A percentile compares a stretch with the other conserved stretches of the same genome.
These are phyloP conservation scores for Thamnaconus septentrionalis DNA, from an alignment of 2,113 vertebrate species.

Conservation along the genomic window DNA sequence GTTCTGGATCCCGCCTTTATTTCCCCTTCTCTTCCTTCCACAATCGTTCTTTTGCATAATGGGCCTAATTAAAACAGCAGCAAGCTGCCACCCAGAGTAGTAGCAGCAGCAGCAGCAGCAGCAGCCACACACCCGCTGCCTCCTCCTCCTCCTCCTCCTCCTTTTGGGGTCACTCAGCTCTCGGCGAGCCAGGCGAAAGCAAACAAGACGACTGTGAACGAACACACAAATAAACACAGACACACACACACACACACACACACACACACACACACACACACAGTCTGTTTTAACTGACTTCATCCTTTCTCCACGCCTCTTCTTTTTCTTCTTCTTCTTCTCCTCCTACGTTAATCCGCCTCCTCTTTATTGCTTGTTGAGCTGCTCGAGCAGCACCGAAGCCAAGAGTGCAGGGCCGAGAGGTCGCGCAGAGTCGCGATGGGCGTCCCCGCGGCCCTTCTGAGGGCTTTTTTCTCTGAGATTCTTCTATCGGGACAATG, in stretches of 20 bases:
- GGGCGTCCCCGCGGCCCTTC: conserved; percentile 15
- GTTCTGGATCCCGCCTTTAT: conserved; percentile 51
- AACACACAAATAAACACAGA: not conserved
- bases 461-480: conserved; percentile 63
- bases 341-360: conserved; percentile 77
- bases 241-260: too few relatives aligned
- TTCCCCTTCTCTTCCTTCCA: conserved; percentile 51
- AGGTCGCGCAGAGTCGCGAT: conserved; percentile 67
- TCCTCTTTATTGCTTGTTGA: conserved; percentile 77
- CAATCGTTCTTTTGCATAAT: conserved; percentile 89
- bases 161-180: conserved; percentile 49
- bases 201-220: conserved; percentile 58
- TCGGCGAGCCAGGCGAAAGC: conserved; percentile 51
- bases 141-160: conserved; percentile 9
- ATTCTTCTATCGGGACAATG: conserved; percentile 70
- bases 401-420: conserved; percentile 59
- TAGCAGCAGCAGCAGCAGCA: not conserved
- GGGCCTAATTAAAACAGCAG: conserved; percentile 95
- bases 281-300: conserved; percentile 60
- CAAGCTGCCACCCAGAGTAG: conserved; percentile 82
- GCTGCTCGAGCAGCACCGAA: conserved; percentile 43
- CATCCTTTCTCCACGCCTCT: conserved; percentile 56
- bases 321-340: conserved; percentile 19
- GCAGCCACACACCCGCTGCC: conserved; percentile 58
- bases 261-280: conserved; percentile 46